Base-by-base conservation (phyloP, 2,797 vertebrate species). In the Cyclopterus lumpus region DNA sequence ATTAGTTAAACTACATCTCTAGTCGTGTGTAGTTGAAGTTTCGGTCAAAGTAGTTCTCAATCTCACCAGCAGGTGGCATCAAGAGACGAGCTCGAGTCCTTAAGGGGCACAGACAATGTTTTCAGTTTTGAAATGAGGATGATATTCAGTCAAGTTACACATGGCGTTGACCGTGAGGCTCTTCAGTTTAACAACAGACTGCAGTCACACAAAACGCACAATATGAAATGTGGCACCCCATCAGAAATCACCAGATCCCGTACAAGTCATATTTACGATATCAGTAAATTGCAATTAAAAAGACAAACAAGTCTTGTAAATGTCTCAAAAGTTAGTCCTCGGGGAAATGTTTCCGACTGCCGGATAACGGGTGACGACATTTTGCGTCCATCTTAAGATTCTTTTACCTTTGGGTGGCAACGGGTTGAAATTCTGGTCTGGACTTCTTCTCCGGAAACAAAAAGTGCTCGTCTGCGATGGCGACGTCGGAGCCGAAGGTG, bases 61-160 rank as follows among this genome's bases (percentile, higher is more conserved):
- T 84, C 76, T 75, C 34, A 68, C 93, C 93, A 94, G 90, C 93
- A 95, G 95, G 86, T 85, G 94, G 91, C 88, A 77, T 80, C 71
- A 88, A 51, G n/a, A 79, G 55, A 71, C 20, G 30, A 55, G 61
- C 49, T 67, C 53, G 44, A 74, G 73, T 73, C 71, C 59, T 58
- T 28, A 48, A 11, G 10, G 40, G 18, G 14, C n/a, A 66, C n/a
- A 11, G 30, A 63, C 40, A 67, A 28, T 11, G 44, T 10, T 67
- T 73, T 51, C 42, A 57, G 46, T 79, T 74, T 57, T 68, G 68
- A 85, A 85, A 85, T 67, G 46, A 88, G 14, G 12, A 46, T 30
- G 60, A 51, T 51, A 26, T 67, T 85, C 75, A 79, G 77, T 77
- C 59, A 67, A 59, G 54, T 65, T 77, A 59, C 12, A 69, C 44